Conservation (phyloP, 2,113 vertebrate genomes). For the Miniopterus natalensis region DNA sequence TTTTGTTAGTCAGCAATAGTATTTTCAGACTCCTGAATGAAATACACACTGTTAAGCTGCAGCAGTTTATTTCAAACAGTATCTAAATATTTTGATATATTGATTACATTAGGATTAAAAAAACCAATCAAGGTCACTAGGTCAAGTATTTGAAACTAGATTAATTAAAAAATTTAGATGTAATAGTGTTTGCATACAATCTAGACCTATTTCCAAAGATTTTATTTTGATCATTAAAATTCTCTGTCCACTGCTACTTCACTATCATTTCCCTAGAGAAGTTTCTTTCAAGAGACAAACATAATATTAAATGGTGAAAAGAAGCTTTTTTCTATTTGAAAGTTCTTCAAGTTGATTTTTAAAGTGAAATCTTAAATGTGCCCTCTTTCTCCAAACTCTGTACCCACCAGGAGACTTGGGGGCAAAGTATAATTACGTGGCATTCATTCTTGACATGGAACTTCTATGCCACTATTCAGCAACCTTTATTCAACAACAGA, state of each 20-base stretch:
- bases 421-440: conserved; percentile 72
- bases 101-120: conserved; percentile 12
- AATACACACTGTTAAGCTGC: conserved; percentile 6
- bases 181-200: conserved; percentile 22
- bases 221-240: conserved; percentile 58
- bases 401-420: conserved; percentile 40
- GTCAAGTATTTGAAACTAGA: conserved; percentile 26
- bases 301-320: conserved; percentile 49
- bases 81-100: conserved; percentile 47
- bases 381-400: conserved; percentile 38
- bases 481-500: conserved; percentile 62
- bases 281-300: conserved; percentile 56
- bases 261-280: neutral
- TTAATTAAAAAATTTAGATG: neutral
- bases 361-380: conserved; percentile 66
- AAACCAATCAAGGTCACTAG: conserved; percentile 21
- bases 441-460: conserved; percentile 66
- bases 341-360: conserved; percentile 72
- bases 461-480: conserved; percentile 39
- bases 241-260: neutral
- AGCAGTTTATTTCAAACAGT: neutral
- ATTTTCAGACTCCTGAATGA: conserved; percentile 44
- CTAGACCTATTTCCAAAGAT: neutral
- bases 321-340: conserved; percentile 25
- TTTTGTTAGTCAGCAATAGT: neutral